Percentiles rank a stretch among this genome's conserved stretches.
phyloP scores from a whole-genome alignment of 2,888 invertebrate genomes.

The Sphaerophoria rueppellii region DNA sequence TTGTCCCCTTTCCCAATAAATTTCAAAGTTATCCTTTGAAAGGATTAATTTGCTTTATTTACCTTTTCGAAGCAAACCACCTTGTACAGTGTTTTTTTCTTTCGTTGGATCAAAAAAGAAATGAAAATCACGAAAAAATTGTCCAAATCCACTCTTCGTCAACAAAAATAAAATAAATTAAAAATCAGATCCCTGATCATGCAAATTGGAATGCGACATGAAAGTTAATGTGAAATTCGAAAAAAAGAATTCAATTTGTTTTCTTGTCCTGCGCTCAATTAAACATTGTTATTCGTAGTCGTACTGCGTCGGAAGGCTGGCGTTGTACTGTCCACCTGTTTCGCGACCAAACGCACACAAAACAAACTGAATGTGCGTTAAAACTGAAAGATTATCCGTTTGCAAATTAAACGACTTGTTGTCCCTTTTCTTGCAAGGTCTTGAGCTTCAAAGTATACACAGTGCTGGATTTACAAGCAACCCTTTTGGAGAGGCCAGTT shows the following conservation, averaged over 20 bases:
- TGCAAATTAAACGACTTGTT: slow-evolving; percentile 72
- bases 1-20: slow-evolving; percentile 56
- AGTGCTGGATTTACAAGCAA: too few species aligned
- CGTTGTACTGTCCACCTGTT: slow-evolving; percentile 39
- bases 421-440: slow-evolving; percentile 32
- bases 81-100: not conserved
- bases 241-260: slow-evolving; percentile 72
- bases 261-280: slow-evolving; percentile 71
- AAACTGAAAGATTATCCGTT: slow-evolving; percentile 63
- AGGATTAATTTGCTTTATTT: slow-evolving; percentile 71
- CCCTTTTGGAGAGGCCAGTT: too few species aligned
- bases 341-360: slow-evolving; percentile 36
- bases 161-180: slow-evolving; percentile 41
- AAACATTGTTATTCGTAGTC: slow-evolving; percentile 60
- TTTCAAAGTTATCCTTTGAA: slow-evolving; percentile 67
- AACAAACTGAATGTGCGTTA: slow-evolving; percentile 63
- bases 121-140: not conserved
- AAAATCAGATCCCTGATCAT: slow-evolving; percentile 66
- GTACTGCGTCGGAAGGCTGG: slow-evolving; percentile 6
- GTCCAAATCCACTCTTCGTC: not conserved
- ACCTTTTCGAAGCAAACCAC: slow-evolving; percentile 27
- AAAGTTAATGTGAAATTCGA: slow-evolving; percentile 65
- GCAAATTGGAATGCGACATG: slow-evolving; percentile 70
- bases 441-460: not conserved
- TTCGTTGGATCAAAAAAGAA: not conserved